Base-by-base conservation (phyloP, 2,888 invertebrate species). In the Eretmocerus hayati region DNA sequence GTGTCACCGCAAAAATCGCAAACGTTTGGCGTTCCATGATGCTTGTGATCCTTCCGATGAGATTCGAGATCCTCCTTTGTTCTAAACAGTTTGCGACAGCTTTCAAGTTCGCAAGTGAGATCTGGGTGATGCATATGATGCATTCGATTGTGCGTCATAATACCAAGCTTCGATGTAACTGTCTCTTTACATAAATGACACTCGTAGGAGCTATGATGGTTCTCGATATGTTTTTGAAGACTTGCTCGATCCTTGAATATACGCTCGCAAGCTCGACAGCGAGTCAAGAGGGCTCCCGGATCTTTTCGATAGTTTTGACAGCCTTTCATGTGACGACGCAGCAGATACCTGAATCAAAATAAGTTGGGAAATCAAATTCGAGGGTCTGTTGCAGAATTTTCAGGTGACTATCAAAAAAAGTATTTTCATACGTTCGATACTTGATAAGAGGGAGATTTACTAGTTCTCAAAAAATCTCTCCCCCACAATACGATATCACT, bases 1-100 rank as follows among this genome's bases (percentile, higher is more conserved):
- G 75, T 68, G 57, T 80, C 80, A 2, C 75, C 80, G 55, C 80
- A 80, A 57, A 78, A 79, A 53, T 78, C 78, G 54, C 80, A 80
- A 4, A 77, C 74, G 58, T 77, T 77, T 0, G 75, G 74, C 22
- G 70, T 73, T 16, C 59, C 60, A 33, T 67, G 70, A 54, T 68
- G 67, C 18, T 72, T 66, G 56, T 80, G 79, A 56, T 79, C 77
- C n/a, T 71, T 69, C 35, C 69, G 65, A 56, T 80, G 80, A 8
- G 72, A 67, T 40, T 72, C 66, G 15, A 78, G 62, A 59, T 79
- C 79, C 13, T 72, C 72, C 48, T 73, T 74, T 3, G 74, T 74
- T 9, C 80, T 68, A 45, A 80, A 70, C 5, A 79, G 71, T 55
- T 77, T 78, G 8, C 73, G 72, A 58, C 80, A 80, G 42, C 61